Base-by-base conservation (phyloP, 2,797 vertebrate species). In the Sebastes cheni region DNA sequence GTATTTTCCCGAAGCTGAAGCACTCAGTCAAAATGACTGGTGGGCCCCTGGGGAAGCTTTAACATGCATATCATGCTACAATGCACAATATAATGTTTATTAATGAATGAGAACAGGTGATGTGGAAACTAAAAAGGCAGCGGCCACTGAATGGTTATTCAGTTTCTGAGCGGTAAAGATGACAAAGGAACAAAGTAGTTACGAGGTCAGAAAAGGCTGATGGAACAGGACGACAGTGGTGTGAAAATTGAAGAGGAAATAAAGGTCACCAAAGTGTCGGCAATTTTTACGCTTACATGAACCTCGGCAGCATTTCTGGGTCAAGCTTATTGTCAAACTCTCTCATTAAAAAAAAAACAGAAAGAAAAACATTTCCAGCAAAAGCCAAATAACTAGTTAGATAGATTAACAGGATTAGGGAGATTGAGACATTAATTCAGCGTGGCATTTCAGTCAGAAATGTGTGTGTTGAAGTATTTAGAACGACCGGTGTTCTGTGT, bases 341-440 rank as follows among this genome's bases (percentile, higher is more conserved):
- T 78, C 81, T 79, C 34, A 84, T 77, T 67, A 42, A 52, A 70
- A 54, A 70, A 54, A 77, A 42, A 39, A 36, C 59, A 30, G 18
- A 3, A 61, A 61, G 61, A 4, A 30, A 36, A 46, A 23, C 4
- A 69, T 68, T 72, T 77, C 55, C 5, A 50, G 20, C 55, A 52
- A 83, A 87, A 77, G 16, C 22, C 60, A 82, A 86, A 84, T 64
- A 85, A 87, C 70, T 79, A 83, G 70, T 85, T 74, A 70, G 67
- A 73, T 66, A 75, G 79, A 88, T 89, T 85, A 91, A 69, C 29
- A 13, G 75, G 86, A 90, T 92, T 83, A 86, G 67, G n/a, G 66
- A 34, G 67, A 77, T 81, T 78, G 68, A 80, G 82, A 79, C 84
- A 69, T 84, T 82, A 75, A 88, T 79, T 86, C 84, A 73, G 77